Conservation (phyloP, 2,797 vertebrate species). For the Eupleurogrammus muticus region DNA sequence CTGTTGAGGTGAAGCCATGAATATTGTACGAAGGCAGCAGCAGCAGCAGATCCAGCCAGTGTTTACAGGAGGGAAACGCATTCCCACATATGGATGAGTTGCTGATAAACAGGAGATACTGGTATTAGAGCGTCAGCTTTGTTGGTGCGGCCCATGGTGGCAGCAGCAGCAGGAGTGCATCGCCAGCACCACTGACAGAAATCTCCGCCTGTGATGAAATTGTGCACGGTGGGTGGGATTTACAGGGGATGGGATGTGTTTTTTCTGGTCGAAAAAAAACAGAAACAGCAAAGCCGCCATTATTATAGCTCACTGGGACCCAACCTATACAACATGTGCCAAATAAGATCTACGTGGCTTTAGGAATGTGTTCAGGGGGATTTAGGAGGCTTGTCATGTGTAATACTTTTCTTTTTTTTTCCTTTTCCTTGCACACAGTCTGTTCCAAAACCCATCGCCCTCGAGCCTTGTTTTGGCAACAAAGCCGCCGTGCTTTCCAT, state of each 20-base stretch:
- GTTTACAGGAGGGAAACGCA: constrained; percentile 51
- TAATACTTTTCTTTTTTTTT: constrained; percentile 19
- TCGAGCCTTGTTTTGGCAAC: constrained; percentile 98
- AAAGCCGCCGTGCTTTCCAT: constrained; percentile 97
- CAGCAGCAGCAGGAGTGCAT: constrained; percentile 34
- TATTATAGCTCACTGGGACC: constrained; percentile 5
- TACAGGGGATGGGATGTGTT: constrained; percentile 29
- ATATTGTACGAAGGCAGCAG: constrained; percentile 65
- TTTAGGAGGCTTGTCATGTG: constrained; percentile 45
- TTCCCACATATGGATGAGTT: constrained; percentile 62
- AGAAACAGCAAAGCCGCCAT: constrained; percentile 50
- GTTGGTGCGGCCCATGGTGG: constrained; percentile 40
- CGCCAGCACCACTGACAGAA: constrained; percentile 22
- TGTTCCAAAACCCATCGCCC: constrained; percentile 94
- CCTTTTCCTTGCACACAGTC: constrained; percentile 79
- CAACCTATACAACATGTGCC: too few species aligned
- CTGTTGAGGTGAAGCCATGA: constrained; percentile 54
- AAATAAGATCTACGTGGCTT: constrained; percentile 9
- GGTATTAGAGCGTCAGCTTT: constrained; percentile 50
- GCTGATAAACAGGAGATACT: constrained; percentile 62
- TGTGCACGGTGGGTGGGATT: constrained; percentile 38
- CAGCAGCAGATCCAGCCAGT: constrained; percentile 36
- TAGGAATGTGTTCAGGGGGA: constrained; percentile 49
- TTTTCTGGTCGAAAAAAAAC: constrained; percentile 36
- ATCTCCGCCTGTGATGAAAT: constrained; percentile 54